These are phyloP conservation scores for Phortica variegata DNA, from an alignment of 1,140 invertebrate species.

Conservation along the genomic window DNA sequence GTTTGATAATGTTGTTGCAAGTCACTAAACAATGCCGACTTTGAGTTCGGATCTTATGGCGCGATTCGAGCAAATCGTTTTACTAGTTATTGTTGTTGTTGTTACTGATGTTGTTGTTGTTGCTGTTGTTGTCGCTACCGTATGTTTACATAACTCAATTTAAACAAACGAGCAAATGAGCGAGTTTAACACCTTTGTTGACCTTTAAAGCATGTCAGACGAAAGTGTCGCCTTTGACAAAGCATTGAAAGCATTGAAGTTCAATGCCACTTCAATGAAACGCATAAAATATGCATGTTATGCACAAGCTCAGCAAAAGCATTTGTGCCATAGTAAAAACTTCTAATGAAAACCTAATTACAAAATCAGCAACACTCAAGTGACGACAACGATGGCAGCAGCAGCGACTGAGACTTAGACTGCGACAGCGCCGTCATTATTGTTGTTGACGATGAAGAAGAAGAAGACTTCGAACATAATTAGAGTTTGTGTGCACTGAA, in stretches of 20 bases:
- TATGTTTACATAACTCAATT: conserved; percentile 54
- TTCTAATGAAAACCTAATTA: conserved; percentile 54
- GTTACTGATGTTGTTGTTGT: conserved; percentile 3
- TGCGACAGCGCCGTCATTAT: no score
- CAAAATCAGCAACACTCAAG: conserved; percentile 43
- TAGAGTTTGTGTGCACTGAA: conserved; percentile 41
- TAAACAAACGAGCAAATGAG: conserved; percentile 2
- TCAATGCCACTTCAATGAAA: no score
- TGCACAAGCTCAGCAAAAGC: not conserved
- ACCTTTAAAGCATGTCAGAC: conserved; percentile 9
- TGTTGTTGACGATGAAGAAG: no score
- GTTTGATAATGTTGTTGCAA: not conserved
- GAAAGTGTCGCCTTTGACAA: no score
- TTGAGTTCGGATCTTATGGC: no score
- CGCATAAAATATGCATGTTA: no score
- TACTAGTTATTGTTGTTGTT: no score
- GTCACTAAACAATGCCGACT: not conserved
- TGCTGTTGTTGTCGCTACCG: conserved; percentile 34
- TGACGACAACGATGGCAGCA: no score
- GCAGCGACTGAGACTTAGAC: conserved; percentile 5
- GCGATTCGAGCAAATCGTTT: no score
- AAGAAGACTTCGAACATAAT: conserved; percentile 49
- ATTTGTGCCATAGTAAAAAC: conserved; percentile 15
- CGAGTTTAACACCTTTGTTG: conserved; percentile 21
- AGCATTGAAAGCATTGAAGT: no score